These are phyloP conservation scores for Chionomys nivalis DNA, from an alignment of 2,113 vertebrate genomes.

Conservation along the genomic window DNA sequence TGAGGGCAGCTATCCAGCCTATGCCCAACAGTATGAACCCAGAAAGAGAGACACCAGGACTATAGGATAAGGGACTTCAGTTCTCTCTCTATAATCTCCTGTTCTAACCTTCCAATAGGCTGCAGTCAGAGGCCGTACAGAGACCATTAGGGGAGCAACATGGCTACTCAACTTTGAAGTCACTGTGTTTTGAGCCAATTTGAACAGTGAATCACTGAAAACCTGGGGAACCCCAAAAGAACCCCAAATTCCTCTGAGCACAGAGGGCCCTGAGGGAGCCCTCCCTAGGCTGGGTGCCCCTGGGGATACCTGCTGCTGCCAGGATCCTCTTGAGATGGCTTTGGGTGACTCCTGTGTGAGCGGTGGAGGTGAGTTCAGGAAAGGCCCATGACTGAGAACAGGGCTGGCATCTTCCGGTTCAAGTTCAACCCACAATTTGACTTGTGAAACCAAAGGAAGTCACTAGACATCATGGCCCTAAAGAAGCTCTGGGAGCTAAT, in stretches of 20 bases:
- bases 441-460: neutral
- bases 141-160: no score
- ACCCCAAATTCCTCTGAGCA: neutral
- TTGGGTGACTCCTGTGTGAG: no score
- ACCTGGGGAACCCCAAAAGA: neutral
- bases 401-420: neutral
- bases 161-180: neutral
- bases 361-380: neutral
- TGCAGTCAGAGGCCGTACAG: no score
- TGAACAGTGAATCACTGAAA: neutral
- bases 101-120: neutral
- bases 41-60: neutral
- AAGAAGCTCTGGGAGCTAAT: neutral
- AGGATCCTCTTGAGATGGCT: no score
- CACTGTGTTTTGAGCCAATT: neutral
- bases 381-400: neutral
- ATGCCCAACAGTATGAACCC: neutral
- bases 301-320: neutral
- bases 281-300: rapidly evolving
- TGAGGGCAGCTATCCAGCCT: neutral
- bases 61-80: neutral
- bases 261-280: neutral
- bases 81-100: no score
- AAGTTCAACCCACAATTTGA: neutral
- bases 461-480: neutral